phyloP scores from a whole-genome alignment of 2,113 vertebrate genomes.

The Hepsetus odoe region DNA sequence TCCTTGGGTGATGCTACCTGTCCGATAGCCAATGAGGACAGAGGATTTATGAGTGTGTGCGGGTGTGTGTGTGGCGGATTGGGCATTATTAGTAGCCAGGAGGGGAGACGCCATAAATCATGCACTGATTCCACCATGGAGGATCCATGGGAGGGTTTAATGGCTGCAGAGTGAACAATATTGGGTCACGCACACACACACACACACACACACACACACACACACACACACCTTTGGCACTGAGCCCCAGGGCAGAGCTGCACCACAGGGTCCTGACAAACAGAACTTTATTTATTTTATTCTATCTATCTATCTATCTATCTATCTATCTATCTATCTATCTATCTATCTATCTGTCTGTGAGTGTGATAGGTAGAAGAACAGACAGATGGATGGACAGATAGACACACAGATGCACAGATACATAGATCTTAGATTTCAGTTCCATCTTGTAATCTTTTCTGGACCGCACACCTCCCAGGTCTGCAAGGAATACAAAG shows the following conservation, averaged over 20 bases:
- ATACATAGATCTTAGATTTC: no score
- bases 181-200: not conserved
- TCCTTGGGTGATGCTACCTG: slow-evolving; percentile 47
- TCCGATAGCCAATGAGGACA: slow-evolving; percentile 14
- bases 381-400: no score
- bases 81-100: slow-evolving; percentile 5
- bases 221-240: slow-evolving; percentile 19
- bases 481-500: no score
- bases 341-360: no score
- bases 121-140: slow-evolving; percentile 1
- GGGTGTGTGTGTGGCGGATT: not conserved
- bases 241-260: slow-evolving; percentile 11
- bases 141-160: not conserved
- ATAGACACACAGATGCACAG: no score
- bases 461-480: no score
- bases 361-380: no score
- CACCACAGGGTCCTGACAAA: slow-evolving; percentile 7
- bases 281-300: not conserved
- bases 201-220: not conserved
- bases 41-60: slow-evolving; percentile 40
- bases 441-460: no score
- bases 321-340: not conserved
- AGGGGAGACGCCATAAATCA: slow-evolving; percentile 29
- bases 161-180: not conserved
- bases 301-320: not conserved